Evolutionary conservation across 2,888 invertebrate genomes (phyloP), one percentile per base, ranked within the genome.

Genomic region (Leucoma salicis): DNA sequence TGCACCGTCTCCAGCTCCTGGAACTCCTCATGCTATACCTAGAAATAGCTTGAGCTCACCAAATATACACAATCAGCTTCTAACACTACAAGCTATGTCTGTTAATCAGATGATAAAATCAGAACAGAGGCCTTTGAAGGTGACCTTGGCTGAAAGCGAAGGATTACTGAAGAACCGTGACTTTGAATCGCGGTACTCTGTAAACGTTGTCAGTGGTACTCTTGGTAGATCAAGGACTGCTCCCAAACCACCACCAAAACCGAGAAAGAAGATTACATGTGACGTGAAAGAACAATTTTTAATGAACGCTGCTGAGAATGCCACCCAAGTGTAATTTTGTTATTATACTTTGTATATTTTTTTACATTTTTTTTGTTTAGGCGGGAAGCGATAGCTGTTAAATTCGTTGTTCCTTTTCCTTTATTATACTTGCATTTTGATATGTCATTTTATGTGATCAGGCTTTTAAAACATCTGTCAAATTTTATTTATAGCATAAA

Each of bases 281-380:
- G 91, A 89, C 54, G 71, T 88, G 60, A 93, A 92, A 66, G 95
- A 95, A 64, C 95, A 95, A 42, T 91, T 95, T 64, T 93, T 95
- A 69, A 94, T 95, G 74, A 95, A 95, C 78, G 93, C 95, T 71
- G 93, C 94, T 46, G 96, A 96, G 66, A 96, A 95, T 62, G 96
- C 96, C 37, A 96, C 96, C 53, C 96, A 96, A 90, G 96, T 96
- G 84, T 95, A 92, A 91, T 29, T 11, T 3, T 14, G 3, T 21
- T 21, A 21, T 8, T 21, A 4, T 8, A n/a, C n/a, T n/a, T n/a
- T n/a, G n/a, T n/a, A n/a, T n/a, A n/a, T n/a, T n/a, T n/a, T n/a
- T n/a, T n/a, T n/a, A n/a, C n/a, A n/a, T n/a, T n/a, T n/a, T n/a
- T n/a, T n/a, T n/a, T n/a, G n/a, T n/a, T n/a, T n/a, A n/a, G n/a